A percentile compares a stretch with the other conserved stretches of the same genome.
These are phyloP conservation scores for Phaethornis superciliosus DNA, from an alignment of 2,113 vertebrate species.

Conservation along the genomic window DNA sequence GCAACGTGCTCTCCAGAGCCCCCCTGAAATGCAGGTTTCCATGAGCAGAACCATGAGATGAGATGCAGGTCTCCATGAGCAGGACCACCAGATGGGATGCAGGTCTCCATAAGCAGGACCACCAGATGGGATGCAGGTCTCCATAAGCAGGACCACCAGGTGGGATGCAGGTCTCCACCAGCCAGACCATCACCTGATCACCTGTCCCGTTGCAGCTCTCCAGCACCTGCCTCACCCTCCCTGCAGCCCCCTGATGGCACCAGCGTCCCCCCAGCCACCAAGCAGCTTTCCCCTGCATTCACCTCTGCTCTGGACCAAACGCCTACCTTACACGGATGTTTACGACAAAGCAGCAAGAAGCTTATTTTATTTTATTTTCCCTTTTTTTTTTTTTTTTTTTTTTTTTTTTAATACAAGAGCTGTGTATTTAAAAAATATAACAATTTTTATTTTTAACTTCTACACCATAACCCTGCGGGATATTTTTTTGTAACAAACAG, in stretches of 20 bases:
- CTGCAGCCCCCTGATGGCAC: background rate
- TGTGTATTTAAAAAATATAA: slow-evolving; percentile 70
- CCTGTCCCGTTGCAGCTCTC: no score
- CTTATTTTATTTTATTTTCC: background rate
- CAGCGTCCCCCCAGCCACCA: background rate
- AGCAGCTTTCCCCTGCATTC: background rate
- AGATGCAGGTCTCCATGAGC: background rate
- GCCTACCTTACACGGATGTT: slow-evolving; percentile 19
- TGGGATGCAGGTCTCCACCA: background rate
- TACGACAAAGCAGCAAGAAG: slow-evolving; percentile 31
- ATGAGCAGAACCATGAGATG: no score
- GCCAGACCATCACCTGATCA: background rate
- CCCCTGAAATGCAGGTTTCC: background rate
- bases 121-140: no score
- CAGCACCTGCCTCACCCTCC: background rate
- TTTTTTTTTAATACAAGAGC: slow-evolving; percentile 45
- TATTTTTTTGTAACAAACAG: slow-evolving; percentile 43
- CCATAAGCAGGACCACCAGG: no score
- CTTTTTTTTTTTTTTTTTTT: accelerated
- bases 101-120: no score
- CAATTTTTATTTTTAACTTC: slow-evolving; percentile 63
- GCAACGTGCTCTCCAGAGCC: no score
- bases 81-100: no score
- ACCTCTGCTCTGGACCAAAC: background rate
- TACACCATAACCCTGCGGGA: background rate